Conservation (phyloP, 2,797 vertebrate species). For the Myotis myotis region DNA sequence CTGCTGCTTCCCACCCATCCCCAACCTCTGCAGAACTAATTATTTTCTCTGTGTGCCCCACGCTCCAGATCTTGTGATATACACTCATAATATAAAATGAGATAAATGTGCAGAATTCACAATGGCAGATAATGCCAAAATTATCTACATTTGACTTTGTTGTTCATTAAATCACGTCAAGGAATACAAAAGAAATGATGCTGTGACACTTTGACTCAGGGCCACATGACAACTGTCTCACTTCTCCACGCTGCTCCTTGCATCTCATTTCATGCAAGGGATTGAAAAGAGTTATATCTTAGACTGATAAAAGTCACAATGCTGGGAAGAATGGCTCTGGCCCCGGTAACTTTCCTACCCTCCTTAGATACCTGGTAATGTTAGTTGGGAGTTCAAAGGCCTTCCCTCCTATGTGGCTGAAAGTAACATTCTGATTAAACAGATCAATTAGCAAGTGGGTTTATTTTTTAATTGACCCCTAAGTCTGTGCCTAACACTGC, state of each 20-base stretch:
- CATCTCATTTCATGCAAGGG: neutral
- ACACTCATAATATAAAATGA: neutral
- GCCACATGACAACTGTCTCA: neutral
- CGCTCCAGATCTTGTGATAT: neutral
- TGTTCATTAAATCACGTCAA: slow-evolving; percentile 19
- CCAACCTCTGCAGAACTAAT: neutral
- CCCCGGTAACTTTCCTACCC: neutral
- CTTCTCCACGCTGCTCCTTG: neutral
- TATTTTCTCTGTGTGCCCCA: neutral
- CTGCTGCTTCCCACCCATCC: neutral
- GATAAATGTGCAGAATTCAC: neutral
- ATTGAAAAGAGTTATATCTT: neutral
- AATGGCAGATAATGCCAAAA: neutral
- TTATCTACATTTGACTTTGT: neutral
- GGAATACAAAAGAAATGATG: neutral
- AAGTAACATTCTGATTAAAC: slow-evolving; percentile 54
- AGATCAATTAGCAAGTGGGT: slow-evolving; percentile 24
- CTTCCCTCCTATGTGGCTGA: neutral
- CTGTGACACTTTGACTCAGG: neutral
- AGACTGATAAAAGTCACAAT: neutral
- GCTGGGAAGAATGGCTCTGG: neutral
- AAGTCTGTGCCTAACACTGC: neutral
- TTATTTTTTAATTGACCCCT: slow-evolving; percentile 50
- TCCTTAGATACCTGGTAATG: neutral
- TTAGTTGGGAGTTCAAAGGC: slow-evolving; percentile 31